These are phyloP conservation scores for Psophia crepitans DNA, from an alignment of 2,113 vertebrate species.

Conservation along the genomic window DNA sequence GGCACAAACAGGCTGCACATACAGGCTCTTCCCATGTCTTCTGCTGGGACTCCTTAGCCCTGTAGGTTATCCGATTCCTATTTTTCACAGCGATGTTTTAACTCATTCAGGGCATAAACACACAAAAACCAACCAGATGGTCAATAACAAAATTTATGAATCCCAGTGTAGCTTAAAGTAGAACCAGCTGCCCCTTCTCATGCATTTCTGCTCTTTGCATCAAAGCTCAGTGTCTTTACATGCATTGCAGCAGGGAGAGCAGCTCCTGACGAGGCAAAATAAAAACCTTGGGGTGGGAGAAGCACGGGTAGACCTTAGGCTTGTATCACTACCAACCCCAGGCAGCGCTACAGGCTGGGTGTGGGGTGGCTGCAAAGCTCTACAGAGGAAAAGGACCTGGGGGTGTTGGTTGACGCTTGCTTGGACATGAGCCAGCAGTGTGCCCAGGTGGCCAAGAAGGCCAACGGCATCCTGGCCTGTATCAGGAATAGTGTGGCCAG, in stretches of 20 bases:
- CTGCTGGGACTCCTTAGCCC: neutral
- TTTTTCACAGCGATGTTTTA: neutral
- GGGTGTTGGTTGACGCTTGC: too few relatives aligned
- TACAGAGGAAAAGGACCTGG: too few relatives aligned
- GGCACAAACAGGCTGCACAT: neutral
- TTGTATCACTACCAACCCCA: neutral
- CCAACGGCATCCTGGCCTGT: too few relatives aligned
- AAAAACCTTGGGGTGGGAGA: neutral
- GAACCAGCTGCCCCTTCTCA: neutral
- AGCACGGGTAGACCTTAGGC: neutral
- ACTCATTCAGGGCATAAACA: neutral
- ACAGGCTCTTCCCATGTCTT: neutral
- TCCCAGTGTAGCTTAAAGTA: neutral
- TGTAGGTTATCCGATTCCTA: neutral
- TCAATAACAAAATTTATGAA: neutral
- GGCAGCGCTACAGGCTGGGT: too few relatives aligned
- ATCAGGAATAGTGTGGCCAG: too few relatives aligned
- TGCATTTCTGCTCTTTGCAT: neutral
- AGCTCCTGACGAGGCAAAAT: neutral
- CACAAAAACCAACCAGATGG: neutral
- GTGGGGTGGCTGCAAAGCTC: too few relatives aligned
- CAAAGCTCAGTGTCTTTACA: neutral
- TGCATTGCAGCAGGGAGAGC: neutral
- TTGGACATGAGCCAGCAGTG: too few relatives aligned
- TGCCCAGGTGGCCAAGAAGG: too few relatives aligned